Conservation (phyloP, 2,888 invertebrate genomes). For the Cylloceria caligata region DNA sequence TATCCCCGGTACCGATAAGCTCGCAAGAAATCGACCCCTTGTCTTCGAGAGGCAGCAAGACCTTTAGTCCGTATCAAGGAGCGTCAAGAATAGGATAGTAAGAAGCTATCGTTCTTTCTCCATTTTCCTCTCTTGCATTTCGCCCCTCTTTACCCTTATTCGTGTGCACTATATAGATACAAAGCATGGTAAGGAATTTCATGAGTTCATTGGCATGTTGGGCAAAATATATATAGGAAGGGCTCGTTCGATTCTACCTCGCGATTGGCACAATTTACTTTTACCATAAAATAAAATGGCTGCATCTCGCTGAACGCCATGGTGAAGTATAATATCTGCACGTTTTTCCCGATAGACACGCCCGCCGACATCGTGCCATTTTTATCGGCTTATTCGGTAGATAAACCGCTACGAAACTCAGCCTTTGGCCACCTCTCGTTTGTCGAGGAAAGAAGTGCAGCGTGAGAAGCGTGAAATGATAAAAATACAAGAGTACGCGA, state of each 20-base stretch:
- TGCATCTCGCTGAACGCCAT: conserved; percentile 6
- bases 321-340: neutral
- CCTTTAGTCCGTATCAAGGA: conserved; percentile 11
- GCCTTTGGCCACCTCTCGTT: conserved; percentile 27
- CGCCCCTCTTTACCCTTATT: neutral
- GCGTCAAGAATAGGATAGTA: conserved; percentile 6
- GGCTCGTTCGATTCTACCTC: conserved; percentile 1
- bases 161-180: neutral
- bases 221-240: neutral
- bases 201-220: conserved; percentile 32
- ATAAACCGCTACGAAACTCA: conserved; percentile 34
- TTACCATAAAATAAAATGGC: conserved; percentile 42
- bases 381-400: conserved; percentile 47
- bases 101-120: conserved; percentile 10
- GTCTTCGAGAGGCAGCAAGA: conserved; percentile 17
- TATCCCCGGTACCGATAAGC: conserved; percentile 23
- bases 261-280: conserved; percentile 30
- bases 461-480: conserved; percentile 12
- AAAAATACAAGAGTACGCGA: conserved; percentile 20
- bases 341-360: conserved; percentile 32
- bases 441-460: conserved; percentile 16
- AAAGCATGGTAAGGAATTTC: neutral
- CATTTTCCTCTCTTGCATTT: conserved; percentile 4
- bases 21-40: conserved; percentile 19
- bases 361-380: conserved; percentile 36